phyloP scores from a whole-genome alignment of 2,888 invertebrate species.

The Luperina testacea region DNA sequence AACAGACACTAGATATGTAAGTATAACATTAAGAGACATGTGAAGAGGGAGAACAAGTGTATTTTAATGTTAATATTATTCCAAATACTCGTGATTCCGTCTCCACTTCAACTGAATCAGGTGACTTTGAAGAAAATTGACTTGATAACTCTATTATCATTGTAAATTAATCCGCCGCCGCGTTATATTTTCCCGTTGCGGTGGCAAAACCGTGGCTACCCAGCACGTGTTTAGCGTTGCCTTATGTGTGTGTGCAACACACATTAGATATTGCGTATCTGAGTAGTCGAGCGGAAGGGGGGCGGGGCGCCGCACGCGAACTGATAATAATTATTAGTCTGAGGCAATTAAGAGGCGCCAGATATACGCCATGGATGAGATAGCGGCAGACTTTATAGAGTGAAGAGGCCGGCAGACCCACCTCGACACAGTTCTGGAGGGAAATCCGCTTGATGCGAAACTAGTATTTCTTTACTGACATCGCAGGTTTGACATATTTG shows the following conservation, averaged over 20 bases:
- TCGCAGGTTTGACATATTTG: slow-evolving; percentile 15
- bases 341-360: slow-evolving; percentile 89
- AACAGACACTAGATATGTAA: slow-evolving; percentile 13
- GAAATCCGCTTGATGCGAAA: slow-evolving; percentile 63
- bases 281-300: slow-evolving; percentile 69
- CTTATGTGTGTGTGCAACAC: slow-evolving; percentile 58
- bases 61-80: slow-evolving; percentile 35
- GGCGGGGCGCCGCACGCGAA: slow-evolving; percentile 84
- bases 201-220: slow-evolving; percentile 66
- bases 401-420: slow-evolving; percentile 67
- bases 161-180: slow-evolving; percentile 53
- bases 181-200: slow-evolving; percentile 65
- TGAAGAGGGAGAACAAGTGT: slow-evolving; percentile 39
- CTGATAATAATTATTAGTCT: slow-evolving; percentile 88
- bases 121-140: slow-evolving; percentile 51
- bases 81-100: slow-evolving; percentile 47
- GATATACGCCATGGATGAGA: slow-evolving; percentile 84
- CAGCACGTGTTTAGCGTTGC: slow-evolving; percentile 74
- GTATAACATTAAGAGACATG: slow-evolving; percentile 26
- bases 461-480: slow-evolving; percentile 50
- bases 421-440: slow-evolving; percentile 67
- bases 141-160: slow-evolving; percentile 49
- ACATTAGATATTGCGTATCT: slow-evolving; percentile 76
- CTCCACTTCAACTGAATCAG: slow-evolving; percentile 47
- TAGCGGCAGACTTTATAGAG: slow-evolving; percentile 74